These are phyloP conservation scores for Megalopta genalis DNA, from an alignment of 1,140 invertebrate species.

Conservation along the genomic window DNA sequence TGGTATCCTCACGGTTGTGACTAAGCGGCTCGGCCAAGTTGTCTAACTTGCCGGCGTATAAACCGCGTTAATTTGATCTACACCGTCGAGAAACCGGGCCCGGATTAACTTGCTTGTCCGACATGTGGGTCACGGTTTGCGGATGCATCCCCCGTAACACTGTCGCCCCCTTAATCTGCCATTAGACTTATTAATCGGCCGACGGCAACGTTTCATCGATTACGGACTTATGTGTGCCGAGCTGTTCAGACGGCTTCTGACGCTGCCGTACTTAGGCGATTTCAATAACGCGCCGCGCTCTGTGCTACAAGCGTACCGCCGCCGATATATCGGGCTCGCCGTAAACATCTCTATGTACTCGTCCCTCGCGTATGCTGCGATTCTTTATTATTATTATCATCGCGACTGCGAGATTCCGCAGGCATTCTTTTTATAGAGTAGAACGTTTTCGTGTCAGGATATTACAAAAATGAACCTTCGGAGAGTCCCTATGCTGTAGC, in stretches of 20 bases:
- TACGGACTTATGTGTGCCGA: background rate
- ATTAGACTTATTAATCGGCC: slow-evolving; percentile 4
- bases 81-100: slow-evolving; percentile 3
- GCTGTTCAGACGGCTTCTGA: background rate
- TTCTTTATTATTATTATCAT: too few species aligned
- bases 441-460: too few species aligned
- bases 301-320: too few species aligned
- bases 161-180: background rate
- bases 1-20: background rate
- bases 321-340: too few species aligned
- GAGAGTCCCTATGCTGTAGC: too few species aligned
- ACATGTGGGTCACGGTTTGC: background rate
- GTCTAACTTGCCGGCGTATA: slow-evolving; percentile 9
- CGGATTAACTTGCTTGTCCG: slow-evolving; percentile 20
- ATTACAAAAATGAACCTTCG: too few species aligned
- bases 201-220: slow-evolving; percentile 9
- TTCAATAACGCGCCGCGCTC: too few species aligned
- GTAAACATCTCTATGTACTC: too few species aligned
- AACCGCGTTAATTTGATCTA: slow-evolving; percentile 28
- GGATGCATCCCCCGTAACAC: background rate
- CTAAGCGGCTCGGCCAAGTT: background rate
- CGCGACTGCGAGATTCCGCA: too few species aligned
- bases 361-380: too few species aligned
- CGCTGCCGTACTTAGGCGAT: too few species aligned
- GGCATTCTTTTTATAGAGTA: too few species aligned